phyloP scores from a whole-genome alignment of 2,113 vertebrate genomes.

The Micronisus gabar region DNA sequence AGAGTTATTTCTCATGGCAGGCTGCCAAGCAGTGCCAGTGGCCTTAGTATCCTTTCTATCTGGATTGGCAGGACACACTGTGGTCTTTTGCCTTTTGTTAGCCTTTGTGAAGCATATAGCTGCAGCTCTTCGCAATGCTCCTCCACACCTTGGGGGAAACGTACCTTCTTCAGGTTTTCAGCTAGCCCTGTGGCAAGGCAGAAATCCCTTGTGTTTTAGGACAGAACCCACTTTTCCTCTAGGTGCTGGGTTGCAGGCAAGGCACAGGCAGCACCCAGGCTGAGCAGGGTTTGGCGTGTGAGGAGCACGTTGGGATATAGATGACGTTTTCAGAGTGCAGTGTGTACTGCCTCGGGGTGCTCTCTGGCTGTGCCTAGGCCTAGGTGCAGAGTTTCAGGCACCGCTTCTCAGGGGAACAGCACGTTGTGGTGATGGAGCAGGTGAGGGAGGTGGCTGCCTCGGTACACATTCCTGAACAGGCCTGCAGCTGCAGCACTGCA shows the following conservation, averaged over 20 bases:
- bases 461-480: not conserved
- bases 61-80: slow-evolving; percentile 56
- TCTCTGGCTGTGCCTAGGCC: not conserved
- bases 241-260: not conserved
- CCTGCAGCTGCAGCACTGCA: not conserved
- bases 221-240: not conserved
- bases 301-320: fast-evolving
- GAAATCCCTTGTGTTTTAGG: not conserved
- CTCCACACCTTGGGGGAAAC: not conserved
- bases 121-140: not conserved
- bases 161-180: not conserved
- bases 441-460: not conserved
- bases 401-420: not conserved
- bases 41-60: slow-evolving; percentile 16
- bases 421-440: not conserved
- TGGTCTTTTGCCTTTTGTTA: not conserved
- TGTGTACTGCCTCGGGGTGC: not conserved
- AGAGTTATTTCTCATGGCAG: slow-evolving; percentile 25
- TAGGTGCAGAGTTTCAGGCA: not conserved
- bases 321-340: not conserved
- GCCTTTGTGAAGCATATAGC: not conserved
- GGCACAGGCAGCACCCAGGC: fast-evolving
- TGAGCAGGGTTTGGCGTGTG: not conserved
- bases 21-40: not conserved
- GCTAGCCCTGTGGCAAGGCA: not conserved